Base-by-base conservation (phyloP, 2,888 invertebrate genomes). In the Drosophila neonasuta region DNA sequence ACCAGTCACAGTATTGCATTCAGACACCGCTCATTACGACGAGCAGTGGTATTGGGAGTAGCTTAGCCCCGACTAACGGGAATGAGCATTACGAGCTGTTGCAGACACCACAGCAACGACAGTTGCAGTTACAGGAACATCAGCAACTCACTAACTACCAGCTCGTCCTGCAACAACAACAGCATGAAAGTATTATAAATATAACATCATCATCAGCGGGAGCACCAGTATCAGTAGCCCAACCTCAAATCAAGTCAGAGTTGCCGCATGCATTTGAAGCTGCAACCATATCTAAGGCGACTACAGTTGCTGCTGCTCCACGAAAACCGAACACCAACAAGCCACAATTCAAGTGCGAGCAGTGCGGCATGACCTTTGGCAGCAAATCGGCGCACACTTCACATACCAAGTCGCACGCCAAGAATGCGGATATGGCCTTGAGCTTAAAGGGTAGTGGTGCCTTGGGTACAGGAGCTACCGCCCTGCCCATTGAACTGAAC, bases 341-440 rank as follows among this genome's bases (percentile, higher is more conserved):
- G 91, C 91, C 93, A 88, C 88, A 91, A 30, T 93, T 93, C 81
- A 92, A 92, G 80, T 96, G 95, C 89, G 93, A 94, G 54, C 93
- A 95, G 87, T 95, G 95, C 87, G 94, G 94, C 71, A 94, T 95
- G 91, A 94, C 92, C 67, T 95, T 96, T 85, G 94, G 94, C 48
- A 95, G 95, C 81, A 94, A 95, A 88, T 95, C 93, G 89, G 94
- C 95, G 2, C 94, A 95, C 79, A 95, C 95, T 70, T 95, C 94
- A 84, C 94, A 94, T 84, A 90, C 93, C 30, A 92, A 93, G 66
- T 93, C 93, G n/a, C 95, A 95, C 90, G 93, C 93, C 39, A 93
- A 92, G 62, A 90, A 80, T 39, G 74, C 76, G 0, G 86, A 88
- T 17, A 56, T 77, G 32, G 65, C 79, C 34, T 44, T 79, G 54